phyloP scores from a whole-genome alignment of 1,140 invertebrate genomes.

The Drosophila mauritiana region DNA sequence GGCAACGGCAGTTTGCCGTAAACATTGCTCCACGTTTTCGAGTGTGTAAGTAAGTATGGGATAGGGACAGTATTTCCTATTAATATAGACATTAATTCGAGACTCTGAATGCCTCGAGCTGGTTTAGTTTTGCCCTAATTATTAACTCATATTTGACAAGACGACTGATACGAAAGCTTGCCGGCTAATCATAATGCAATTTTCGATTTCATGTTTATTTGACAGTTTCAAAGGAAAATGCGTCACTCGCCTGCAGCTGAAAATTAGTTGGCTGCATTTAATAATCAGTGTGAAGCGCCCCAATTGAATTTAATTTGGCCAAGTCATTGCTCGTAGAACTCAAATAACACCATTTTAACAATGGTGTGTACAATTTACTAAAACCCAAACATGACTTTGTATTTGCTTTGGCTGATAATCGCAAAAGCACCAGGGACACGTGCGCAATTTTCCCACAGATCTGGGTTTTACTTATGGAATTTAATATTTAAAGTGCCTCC shows the following conservation, averaged over 20 bases:
- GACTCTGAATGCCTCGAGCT: slow-evolving; percentile 22
- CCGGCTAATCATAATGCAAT: slow-evolving; percentile 11
- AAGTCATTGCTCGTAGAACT: neutral
- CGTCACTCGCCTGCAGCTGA: slow-evolving; percentile 13
- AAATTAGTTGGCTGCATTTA: slow-evolving; percentile 16
- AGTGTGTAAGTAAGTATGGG: neutral
- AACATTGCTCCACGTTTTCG: slow-evolving; percentile 35
- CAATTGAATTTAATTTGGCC: slow-evolving; percentile 16
- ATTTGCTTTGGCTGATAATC: slow-evolving; percentile 12
- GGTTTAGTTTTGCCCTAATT: slow-evolving; percentile 60
- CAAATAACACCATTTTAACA: too few relatives aligned
- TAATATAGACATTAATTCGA: slow-evolving; percentile 71
- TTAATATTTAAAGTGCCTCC: slow-evolving; percentile 28
- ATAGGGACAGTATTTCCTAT: slow-evolving; percentile 46
- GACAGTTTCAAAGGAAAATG: slow-evolving; percentile 30
- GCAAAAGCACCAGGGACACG: neutral
- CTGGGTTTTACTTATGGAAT: slow-evolving; percentile 31
- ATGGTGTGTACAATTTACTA: neutral
- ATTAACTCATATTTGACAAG: slow-evolving; percentile 48
- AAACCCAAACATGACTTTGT: neutral
- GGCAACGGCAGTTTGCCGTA: slow-evolving; percentile 22
- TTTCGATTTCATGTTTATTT: slow-evolving; percentile 14
- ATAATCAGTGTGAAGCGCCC: slow-evolving; percentile 21
- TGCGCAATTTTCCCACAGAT: slow-evolving; percentile 19
- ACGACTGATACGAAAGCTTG: neutral